These are phyloP conservation scores for Arnoldichthys spilopterus DNA, from an alignment of 2,797 vertebrate species.

Conservation along the genomic window DNA sequence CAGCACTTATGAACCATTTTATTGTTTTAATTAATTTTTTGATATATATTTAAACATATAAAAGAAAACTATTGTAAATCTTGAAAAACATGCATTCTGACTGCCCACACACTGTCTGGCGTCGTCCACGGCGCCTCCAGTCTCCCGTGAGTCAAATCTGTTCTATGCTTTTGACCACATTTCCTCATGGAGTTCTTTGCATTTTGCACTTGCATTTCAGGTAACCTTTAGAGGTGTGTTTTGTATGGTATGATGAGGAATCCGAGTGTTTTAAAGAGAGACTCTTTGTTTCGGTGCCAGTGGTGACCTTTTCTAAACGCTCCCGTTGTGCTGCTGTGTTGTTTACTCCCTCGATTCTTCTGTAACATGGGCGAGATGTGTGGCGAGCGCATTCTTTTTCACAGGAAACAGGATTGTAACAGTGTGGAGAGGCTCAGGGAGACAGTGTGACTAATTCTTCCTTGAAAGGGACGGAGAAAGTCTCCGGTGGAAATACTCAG, in stretches of 20 bases:
- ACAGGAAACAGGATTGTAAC: slow-evolving; percentile 43
- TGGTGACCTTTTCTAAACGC: slow-evolving; percentile 54
- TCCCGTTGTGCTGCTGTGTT: slow-evolving; percentile 43
- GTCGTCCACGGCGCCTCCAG: not conserved
- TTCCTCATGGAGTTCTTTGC: not conserved
- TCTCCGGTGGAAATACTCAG: slow-evolving; percentile 5
- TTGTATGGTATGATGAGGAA: slow-evolving; percentile 50
- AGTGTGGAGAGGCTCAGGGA: slow-evolving; percentile 37
- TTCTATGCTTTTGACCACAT: not conserved
- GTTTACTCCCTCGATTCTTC: slow-evolving; percentile 51
- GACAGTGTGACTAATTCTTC: slow-evolving; percentile 50
- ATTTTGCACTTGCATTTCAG: slow-evolving; percentile 12
- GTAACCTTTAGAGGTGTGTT: slow-evolving; percentile 44
- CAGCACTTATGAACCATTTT: no score
- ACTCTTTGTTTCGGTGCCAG: slow-evolving; percentile 35
- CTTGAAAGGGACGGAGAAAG: slow-evolving; percentile 30
- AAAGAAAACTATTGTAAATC: not conserved
- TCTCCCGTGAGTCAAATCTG: slow-evolving; percentile 16
- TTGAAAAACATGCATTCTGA: not conserved
- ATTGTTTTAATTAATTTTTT: no score
- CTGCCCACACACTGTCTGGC: not conserved
- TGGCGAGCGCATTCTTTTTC: slow-evolving; percentile 9
- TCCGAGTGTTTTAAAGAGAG: slow-evolving; percentile 16
- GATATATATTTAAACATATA: not conserved
- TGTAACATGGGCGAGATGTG: slow-evolving; percentile 21